Percentiles rank a stretch among this genome's conserved stretches.
Evolutionary conservation across 2,888 invertebrate genomes (phyloP).

Genomic region (Teinopalpus imperialis): DNA sequence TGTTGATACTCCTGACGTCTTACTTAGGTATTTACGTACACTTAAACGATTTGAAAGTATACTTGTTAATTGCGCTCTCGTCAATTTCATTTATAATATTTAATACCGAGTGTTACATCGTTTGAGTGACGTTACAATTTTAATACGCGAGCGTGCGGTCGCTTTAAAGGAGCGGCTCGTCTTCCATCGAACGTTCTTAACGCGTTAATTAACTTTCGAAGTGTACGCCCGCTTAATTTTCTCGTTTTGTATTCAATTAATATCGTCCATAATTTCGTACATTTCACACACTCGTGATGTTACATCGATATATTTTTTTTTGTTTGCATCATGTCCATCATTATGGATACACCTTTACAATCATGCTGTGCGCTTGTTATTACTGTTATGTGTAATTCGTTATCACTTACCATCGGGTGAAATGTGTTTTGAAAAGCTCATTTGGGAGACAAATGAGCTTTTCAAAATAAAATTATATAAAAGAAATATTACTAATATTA

Average conservation of each 20-base stretch:
- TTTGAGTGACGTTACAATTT: slow-evolving; percentile 61
- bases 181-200: slow-evolving; percentile 28
- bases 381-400: neutral
- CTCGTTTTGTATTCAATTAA: slow-evolving; percentile 36
- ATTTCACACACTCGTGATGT: slow-evolving; percentile 14
- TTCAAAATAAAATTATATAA: no score
- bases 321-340: slow-evolving; percentile 12
- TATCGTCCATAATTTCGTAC: slow-evolving; percentile 24
- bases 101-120: slow-evolving; percentile 36
- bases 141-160: slow-evolving; percentile 31
- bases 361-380: neutral
- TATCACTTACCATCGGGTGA: no score
- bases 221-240: slow-evolving; percentile 42
- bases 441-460: no score
- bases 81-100: slow-evolving; percentile 62
- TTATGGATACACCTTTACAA: neutral
- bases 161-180: slow-evolving; percentile 19
- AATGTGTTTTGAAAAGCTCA: no score
- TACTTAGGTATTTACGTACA: slow-evolving; percentile 36
- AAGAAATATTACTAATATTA: no score
- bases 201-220: slow-evolving; percentile 49
- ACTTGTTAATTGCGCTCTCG: slow-evolving; percentile 69
- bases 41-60: slow-evolving; percentile 69
- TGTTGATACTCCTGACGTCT: slow-evolving; percentile 10
- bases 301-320: slow-evolving; percentile 8